A percentile compares a stretch with the other conserved stretches of the same genome.
phyloP scores from a whole-genome alignment of 1,140 invertebrate genomes.

The Heliconius nattereri region DNA sequence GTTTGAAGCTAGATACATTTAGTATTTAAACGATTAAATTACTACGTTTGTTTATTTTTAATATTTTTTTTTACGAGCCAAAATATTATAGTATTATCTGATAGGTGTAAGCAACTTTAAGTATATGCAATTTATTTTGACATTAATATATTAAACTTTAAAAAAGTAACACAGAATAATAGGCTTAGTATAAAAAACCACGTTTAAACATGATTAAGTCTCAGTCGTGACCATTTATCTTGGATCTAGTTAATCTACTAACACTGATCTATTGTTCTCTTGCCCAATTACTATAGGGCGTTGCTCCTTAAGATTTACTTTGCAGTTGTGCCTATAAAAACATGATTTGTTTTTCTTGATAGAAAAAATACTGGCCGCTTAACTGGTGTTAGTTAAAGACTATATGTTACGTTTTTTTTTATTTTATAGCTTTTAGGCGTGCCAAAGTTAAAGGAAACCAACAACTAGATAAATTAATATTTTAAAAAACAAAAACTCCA shows the following conservation, averaged over 20 bases:
- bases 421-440: too few species aligned
- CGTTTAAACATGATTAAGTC: constrained; percentile 39
- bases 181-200: constrained; percentile 28
- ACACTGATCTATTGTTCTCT: constrained; percentile 49
- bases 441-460: too few species aligned
- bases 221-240: constrained; percentile 49
- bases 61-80: too few species aligned
- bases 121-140: background rate
- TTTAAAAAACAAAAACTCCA: too few species aligned
- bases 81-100: too few species aligned
- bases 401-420: too few species aligned
- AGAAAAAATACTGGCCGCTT: background rate
- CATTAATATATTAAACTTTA: background rate
- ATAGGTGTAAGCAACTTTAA: too few species aligned
- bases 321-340: background rate
- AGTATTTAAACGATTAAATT: background rate
- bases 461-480: too few species aligned
- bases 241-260: constrained; percentile 39
- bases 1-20: background rate
- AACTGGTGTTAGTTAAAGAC: background rate
- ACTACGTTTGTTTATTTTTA: too few species aligned
- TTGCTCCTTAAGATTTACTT: constrained; percentile 38
- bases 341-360: too few species aligned
- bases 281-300: constrained; percentile 42
- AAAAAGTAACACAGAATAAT: background rate